phyloP scores from a whole-genome alignment of 2,113 vertebrate genomes.

The Pygathrix nemaeus region DNA sequence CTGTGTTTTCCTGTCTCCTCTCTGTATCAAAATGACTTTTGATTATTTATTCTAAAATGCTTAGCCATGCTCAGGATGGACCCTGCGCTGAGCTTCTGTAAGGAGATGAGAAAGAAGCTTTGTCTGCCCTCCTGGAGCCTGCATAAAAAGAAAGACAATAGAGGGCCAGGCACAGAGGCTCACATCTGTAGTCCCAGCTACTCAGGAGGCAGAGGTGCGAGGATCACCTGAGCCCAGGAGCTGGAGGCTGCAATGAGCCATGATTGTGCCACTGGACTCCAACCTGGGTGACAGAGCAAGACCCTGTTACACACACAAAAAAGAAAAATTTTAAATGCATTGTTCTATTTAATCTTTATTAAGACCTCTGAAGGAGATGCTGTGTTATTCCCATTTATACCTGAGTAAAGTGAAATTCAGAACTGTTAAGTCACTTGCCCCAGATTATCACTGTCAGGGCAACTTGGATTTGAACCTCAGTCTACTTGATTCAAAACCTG shows the following conservation, averaged over 20 bases:
- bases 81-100: neutral
- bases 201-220: too few relatives aligned
- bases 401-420: neutral
- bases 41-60: constrained; percentile 7
- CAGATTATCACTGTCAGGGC: neutral
- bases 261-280: too few relatives aligned
- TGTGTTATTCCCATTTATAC: neutral
- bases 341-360: neutral
- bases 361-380: neutral
- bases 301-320: too few relatives aligned
- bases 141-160: neutral
- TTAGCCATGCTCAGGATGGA: neutral
- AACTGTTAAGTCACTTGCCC: neutral
- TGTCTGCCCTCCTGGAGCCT: neutral
- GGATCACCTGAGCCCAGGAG: too few relatives aligned
- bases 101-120: neutral
- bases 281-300: too few relatives aligned
- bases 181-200: too few relatives aligned
- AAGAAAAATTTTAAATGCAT: neutral
- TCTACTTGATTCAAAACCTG: neutral
- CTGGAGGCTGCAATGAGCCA: too few relatives aligned
- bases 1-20: too few relatives aligned
- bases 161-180: too few relatives aligned
- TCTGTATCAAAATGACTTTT: neutral
- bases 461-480: neutral